These are phyloP conservation scores for Xenopus petersii DNA, from an alignment of 2,797 vertebrate species.

Conservation along the genomic window DNA sequence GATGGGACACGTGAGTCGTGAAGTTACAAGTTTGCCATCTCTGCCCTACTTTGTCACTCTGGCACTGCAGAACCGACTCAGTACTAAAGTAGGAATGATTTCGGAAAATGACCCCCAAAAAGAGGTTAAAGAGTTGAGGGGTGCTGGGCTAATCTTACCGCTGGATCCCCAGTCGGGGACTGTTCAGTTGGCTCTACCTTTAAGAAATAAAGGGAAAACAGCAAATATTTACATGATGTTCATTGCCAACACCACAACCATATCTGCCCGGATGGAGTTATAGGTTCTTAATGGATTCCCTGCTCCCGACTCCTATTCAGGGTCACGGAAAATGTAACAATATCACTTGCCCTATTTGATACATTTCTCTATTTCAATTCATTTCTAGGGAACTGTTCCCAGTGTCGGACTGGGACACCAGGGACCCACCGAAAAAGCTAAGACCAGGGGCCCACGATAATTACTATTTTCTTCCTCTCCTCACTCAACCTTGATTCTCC, in stretches of 20 bases:
- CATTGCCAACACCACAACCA: neutral
- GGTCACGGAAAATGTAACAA: no score
- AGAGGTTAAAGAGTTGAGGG: conserved; percentile 17
- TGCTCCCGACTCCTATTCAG: no score
- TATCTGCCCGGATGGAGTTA: neutral
- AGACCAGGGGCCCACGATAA: no score
- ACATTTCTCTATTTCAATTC: no score
- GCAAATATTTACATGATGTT: conserved; percentile 20
- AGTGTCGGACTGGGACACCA: no score
- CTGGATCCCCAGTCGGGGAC: conserved; percentile 78
- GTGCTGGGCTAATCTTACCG: conserved; percentile 72
- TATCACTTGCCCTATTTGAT: no score
- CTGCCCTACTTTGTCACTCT: neutral
- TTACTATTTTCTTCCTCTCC: no score
- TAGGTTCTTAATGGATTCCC: neutral
- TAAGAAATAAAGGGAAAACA: conserved; percentile 31
- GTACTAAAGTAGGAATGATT: conserved; percentile 17
- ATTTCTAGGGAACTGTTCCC: no score
- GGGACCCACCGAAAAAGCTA: no score
- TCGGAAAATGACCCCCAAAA: neutral
- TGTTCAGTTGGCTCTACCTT: conserved; percentile 80
- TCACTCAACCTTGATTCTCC: no score
- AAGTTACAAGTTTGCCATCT: neutral
- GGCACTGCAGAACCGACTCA: neutral
- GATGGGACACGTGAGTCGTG: neutral